Conservation (phyloP, 53 echinoderm and acorn worm species). For the Holothuria leucospilota region DNA sequence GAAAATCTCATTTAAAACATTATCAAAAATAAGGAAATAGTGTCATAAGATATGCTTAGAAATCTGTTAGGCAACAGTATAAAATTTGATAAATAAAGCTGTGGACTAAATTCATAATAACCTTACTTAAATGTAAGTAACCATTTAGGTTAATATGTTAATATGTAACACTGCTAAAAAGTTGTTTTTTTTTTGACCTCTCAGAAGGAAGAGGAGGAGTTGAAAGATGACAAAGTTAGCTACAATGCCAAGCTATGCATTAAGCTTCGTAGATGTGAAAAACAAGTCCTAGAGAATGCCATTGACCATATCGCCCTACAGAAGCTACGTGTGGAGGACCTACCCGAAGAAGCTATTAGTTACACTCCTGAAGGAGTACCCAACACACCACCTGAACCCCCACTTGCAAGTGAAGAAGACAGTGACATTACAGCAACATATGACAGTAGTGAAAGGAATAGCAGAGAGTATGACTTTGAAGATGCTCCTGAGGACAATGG, state of each 20-base stretch:
- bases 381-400: conserved; percentile 9
- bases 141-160: too few relatives aligned
- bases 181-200: not conserved
- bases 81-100: too few relatives aligned
- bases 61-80: too few relatives aligned
- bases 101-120: too few relatives aligned
- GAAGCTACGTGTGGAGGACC: conserved; percentile 66
- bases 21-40: too few relatives aligned
- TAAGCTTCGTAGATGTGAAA: conserved; percentile 75
- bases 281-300: conserved; percentile 76
- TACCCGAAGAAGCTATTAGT: conserved; percentile 68
- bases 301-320: conserved; percentile 72
- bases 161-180: not conserved
- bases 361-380: conserved; percentile 44
- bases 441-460: not conserved
- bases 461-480: conserved; percentile 28
- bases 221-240: conserved; percentile 58
- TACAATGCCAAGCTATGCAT: conserved; percentile 60
- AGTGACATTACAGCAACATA: conserved; percentile 18
- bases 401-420: conserved; percentile 43
- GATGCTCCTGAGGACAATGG: not conserved
- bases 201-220: conserved; percentile 69
- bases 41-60: too few relatives aligned
- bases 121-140: too few relatives aligned
- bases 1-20: too few relatives aligned